Conservation (phyloP, 2,888 invertebrate genomes). For the Watsonalla binaria region DNA sequence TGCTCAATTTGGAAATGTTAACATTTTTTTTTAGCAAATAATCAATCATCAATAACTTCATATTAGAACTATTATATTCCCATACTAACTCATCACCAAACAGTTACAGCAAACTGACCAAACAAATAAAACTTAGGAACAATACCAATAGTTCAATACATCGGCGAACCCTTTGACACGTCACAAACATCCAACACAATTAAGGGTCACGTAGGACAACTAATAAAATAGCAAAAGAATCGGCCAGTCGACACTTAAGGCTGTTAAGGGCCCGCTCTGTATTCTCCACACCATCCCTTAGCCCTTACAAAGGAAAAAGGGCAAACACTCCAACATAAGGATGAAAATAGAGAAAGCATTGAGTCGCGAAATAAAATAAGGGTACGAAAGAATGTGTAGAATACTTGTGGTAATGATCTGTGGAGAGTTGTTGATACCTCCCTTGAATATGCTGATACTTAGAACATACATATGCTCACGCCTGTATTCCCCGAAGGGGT, state of each 20-base stretch:
- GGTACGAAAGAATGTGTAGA: constrained; percentile 54
- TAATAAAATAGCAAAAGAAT: constrained; percentile 73
- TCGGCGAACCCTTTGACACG: constrained; percentile 20
- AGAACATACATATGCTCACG: no score
- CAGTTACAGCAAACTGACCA: no score
- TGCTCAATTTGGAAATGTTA: no score
- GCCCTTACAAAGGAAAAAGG: constrained; percentile 61
- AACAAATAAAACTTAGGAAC: no score
- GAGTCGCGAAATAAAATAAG: constrained; percentile 76
- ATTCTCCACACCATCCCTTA: constrained; percentile 67
- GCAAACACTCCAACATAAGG: constrained; percentile 64
- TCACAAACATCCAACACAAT: constrained; percentile 50
- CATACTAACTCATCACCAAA: no score
- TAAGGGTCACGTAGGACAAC: constrained; percentile 63
- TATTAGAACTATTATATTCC: no score
- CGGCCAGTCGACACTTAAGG: constrained; percentile 61
- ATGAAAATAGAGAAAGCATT: constrained; percentile 74
- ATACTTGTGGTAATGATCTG: constrained; percentile 28
- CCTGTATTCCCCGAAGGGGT: no score
- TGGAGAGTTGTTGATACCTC: constrained; percentile 38
- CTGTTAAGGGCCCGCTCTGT: constrained; percentile 58
- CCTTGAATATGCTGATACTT: not conserved
- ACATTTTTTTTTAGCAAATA: no score
- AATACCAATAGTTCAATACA: no score
- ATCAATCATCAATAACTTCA: no score